These are phyloP conservation scores for Hecatera dysodea DNA, from an alignment of 2,888 invertebrate genomes.

Conservation along the genomic window DNA sequence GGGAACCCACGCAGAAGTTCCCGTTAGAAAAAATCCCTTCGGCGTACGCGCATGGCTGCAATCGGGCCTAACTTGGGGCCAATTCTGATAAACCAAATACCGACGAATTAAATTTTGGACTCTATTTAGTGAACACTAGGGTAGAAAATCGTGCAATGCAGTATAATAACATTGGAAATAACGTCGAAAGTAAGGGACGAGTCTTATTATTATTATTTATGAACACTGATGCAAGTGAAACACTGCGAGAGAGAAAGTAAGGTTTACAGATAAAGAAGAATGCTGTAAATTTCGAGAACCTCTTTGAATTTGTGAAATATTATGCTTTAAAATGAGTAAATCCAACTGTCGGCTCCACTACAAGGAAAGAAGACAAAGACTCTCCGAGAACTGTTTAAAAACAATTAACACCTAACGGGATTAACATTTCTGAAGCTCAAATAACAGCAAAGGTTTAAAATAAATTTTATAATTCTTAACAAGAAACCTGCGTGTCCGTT, in stretches of 20 bases:
- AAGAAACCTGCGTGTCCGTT: constrained; percentile 3
- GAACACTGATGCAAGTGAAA: constrained; percentile 42
- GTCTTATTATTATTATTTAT: constrained; percentile 51
- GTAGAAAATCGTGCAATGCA: not conserved
- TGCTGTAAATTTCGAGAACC: not conserved
- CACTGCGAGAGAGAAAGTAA: constrained; percentile 39
- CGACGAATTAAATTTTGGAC: constrained; percentile 5
- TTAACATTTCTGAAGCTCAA: constrained; percentile 6
- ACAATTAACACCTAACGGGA: constrained; percentile 25
- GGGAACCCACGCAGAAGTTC: constrained; percentile 52
- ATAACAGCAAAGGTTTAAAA: not conserved
- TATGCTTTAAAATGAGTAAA: constrained; percentile 2
- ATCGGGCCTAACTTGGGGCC: constrained; percentile 17
- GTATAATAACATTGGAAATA: constrained; percentile 31
- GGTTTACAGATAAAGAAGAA: constrained; percentile 24
- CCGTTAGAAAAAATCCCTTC: constrained; percentile 64
- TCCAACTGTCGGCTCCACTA: not conserved
- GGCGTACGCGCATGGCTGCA: constrained; percentile 40
- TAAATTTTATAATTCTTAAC: not conserved
- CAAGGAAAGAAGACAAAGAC: constrained; percentile 11
- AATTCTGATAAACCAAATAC: constrained; percentile 22
- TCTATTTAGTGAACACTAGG: not conserved
- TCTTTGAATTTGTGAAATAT: constrained; percentile 4
- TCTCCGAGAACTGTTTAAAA: constrained; percentile 6
- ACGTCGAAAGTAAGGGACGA: constrained; percentile 45